These are phyloP conservation scores for Microplitis mediator DNA, from an alignment of 1,140 invertebrate species.

Conservation along the genomic window DNA sequence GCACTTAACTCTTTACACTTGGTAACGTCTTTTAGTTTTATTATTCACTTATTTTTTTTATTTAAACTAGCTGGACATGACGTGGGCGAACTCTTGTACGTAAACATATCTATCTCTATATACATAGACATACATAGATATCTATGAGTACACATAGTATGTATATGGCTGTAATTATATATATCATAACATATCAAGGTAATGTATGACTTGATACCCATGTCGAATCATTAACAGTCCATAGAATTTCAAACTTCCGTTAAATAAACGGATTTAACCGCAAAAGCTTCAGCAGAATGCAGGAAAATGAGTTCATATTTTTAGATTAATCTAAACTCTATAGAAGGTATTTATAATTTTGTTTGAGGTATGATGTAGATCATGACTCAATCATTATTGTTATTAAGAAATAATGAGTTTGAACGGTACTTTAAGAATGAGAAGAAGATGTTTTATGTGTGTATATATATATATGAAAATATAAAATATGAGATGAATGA, in stretches of 20 bases:
- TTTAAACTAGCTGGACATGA: too few species aligned
- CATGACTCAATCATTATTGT: slow-evolving; percentile 9
- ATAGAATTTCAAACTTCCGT: slow-evolving; percentile 12
- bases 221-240: slow-evolving; percentile 24
- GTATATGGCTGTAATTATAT: too few species aligned
- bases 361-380: background rate
- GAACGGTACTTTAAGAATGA: slow-evolving; percentile 1
- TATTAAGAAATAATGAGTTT: slow-evolving; percentile 14
- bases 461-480: too few species aligned
- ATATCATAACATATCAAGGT: background rate
- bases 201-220: slow-evolving; percentile 15
- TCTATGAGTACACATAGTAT: too few species aligned
- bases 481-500: background rate
- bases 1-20: slow-evolving; percentile 58
- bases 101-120: too few species aligned
- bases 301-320: too few species aligned
- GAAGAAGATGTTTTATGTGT: too few species aligned
- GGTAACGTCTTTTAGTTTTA: background rate
- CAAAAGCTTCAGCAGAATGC: too few species aligned
- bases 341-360: background rate
- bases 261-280: background rate
- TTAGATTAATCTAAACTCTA: too few species aligned
- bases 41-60: background rate
- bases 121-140: too few species aligned
- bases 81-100: background rate